Evolutionary conservation across 2,797 vertebrate species (phyloP).

Genomic region (Luscinia megarhynchos): DNA sequence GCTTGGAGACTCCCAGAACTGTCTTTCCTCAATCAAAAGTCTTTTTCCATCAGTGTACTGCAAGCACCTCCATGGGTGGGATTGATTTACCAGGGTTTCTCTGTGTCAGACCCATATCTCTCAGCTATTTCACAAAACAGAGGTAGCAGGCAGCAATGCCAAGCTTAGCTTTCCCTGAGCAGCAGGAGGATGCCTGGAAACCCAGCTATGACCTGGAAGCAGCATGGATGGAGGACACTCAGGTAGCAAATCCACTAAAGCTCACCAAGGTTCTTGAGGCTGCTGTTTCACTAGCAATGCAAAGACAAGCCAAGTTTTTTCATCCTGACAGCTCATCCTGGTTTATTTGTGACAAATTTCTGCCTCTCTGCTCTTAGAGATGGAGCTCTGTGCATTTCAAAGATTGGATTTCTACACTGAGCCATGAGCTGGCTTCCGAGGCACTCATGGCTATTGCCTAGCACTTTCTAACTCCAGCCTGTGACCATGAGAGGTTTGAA

Average conservation of each 20-base stretch:
- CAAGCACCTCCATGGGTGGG: neutral
- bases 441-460: neutral
- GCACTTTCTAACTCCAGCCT: neutral
- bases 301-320: neutral
- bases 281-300: neutral
- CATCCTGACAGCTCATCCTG: neutral
- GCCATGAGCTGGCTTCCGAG: neutral
- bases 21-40: neutral
- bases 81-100: neutral
- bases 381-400: neutral
- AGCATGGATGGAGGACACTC: rapidly evolving
- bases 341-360: neutral
- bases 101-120: rapidly evolving
- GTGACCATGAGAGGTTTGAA: neutral
- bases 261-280: neutral
- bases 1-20: neutral
- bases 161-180: neutral
- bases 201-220: neutral
- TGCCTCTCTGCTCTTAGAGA: neutral
- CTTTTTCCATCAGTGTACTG: neutral
- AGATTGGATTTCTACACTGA: neutral
- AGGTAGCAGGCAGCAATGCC: neutral
- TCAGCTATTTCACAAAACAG: neutral
- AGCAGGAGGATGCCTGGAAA: neutral
- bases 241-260: neutral